Evolutionary conservation across 2,888 invertebrate species (phyloP), one percentile per base, ranked within the genome.

Genomic region (Gymnoscelis rufifasciata): DNA sequence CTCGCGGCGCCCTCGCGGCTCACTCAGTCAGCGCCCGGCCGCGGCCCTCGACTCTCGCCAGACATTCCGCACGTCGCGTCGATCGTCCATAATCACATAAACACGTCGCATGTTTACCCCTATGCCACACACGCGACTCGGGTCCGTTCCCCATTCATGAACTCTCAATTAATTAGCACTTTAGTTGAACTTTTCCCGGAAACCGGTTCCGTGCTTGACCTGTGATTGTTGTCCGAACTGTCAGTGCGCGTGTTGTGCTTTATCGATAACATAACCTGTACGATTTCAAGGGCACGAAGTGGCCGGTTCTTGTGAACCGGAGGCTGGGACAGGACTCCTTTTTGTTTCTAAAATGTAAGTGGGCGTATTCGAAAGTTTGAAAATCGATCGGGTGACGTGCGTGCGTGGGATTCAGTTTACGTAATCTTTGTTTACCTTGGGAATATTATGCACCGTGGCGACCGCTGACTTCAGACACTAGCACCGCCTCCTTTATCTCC

Each of bases 401-500:
- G 83, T 86, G 83, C 86, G 86, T 88, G 83, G 84, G 86, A 83
- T 86, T 84, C 72, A 78, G 75, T 87, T 88, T 84, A 86, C 83
- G 84, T 87, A 87, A 88, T 86, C 78, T 86, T 88, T 88, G 87
- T 88, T 88, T 88, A 87, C 86, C 80, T 87, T 87, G 81, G 83
- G 74, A 79, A 82, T 81, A 82, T 83, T 78, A 82, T 84, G 86
- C 83, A 84, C 78, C 71, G 74, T 73, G 75, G 70, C 69, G 69
- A 71, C 68, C 69, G 66, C 64, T 63, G 61, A 66, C 65, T 57
- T 66, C 72, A 70, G 67, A 64, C 64, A 60, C 64, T 58, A 59
- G 56, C 52, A 56, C 60, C 60, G 42, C 31, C 48, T 51, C 27
- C 40, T 45, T 46, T 38, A 29, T 38, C 7, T 35, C 52, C 49